These are phyloP conservation scores for Peromyscus nudipes DNA, from an alignment of 2,797 vertebrate species.

Conservation along the genomic window DNA sequence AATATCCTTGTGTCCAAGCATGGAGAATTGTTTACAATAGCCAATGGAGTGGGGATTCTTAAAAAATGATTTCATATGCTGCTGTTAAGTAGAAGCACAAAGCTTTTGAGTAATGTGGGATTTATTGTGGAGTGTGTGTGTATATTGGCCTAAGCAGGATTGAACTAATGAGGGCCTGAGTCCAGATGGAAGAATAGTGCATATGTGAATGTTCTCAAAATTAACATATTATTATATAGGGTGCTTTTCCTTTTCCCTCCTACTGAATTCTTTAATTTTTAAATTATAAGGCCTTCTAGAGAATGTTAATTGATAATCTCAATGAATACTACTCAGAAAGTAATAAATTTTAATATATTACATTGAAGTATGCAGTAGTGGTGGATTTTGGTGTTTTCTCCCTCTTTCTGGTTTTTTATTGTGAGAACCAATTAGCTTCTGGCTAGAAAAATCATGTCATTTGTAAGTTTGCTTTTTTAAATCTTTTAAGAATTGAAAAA, in stretches of 20 bases:
- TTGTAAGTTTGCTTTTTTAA: constrained; percentile 53
- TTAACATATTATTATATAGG: constrained; percentile 62
- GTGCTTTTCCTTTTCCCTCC: constrained; percentile 62
- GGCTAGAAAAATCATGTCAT: constrained; percentile 54
- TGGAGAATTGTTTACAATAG: constrained; percentile 62
- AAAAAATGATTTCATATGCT: not conserved
- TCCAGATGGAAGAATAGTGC: constrained; percentile 47
- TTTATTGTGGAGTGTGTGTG: constrained; percentile 55
- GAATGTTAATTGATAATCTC: constrained; percentile 64
- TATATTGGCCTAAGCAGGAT: constrained; percentile 15
- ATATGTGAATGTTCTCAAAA: constrained; percentile 66
- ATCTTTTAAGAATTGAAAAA: constrained; percentile 47
- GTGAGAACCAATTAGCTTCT: constrained; percentile 12
- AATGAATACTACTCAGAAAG: constrained; percentile 59
- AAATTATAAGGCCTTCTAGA: constrained; percentile 38
- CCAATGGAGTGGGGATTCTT: constrained; percentile 24
- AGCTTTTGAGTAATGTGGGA: constrained; percentile 22
- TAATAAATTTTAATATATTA: constrained; percentile 75
- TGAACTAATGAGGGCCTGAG: constrained; percentile 25
- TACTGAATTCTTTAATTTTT: constrained; percentile 63
- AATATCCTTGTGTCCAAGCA: constrained; percentile 49
- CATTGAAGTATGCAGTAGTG: constrained; percentile 62
- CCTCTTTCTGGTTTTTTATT: constrained; percentile 39
- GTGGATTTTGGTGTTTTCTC: constrained; percentile 68
- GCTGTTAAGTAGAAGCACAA: constrained; percentile 55